Evolutionary conservation across 2,797 vertebrate genomes (phyloP).

Genomic region (Lepus oiostolus): DNA sequence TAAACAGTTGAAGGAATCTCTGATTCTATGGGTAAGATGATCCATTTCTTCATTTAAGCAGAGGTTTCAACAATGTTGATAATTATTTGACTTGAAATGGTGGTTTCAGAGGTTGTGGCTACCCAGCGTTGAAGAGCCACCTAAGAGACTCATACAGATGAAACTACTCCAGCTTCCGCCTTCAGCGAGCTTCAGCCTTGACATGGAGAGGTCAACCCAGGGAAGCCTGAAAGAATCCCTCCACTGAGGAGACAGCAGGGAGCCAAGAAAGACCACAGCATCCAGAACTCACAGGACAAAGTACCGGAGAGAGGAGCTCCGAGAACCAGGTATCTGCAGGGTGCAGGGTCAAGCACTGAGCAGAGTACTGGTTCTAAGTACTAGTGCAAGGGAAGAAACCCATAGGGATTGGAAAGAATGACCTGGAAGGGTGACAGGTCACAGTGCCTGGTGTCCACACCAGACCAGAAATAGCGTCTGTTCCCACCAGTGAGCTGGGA

Average conservation of each 20-base stretch:
- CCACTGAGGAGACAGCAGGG: not conserved
- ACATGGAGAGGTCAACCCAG: not conserved
- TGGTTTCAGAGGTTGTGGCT: not conserved
- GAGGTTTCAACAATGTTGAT: not conserved
- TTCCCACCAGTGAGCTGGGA: too few species aligned
- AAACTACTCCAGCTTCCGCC: not conserved
- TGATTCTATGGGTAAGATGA: not conserved
- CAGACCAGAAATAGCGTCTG: rapidly evolving
- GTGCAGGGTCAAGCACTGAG: not conserved
- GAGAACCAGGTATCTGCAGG: not conserved
- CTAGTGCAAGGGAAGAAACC: too few species aligned
- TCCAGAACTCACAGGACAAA: not conserved
- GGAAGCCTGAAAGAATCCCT: not conserved
- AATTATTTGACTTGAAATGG: conserved; percentile 3
- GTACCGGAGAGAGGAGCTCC: too few species aligned
- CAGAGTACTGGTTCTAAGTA: not conserved
- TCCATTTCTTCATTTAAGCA: conserved; percentile 15
- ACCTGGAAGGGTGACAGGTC: too few species aligned
- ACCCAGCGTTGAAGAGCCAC: not conserved
- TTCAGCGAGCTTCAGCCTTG: too few species aligned
- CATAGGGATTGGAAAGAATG: not conserved
- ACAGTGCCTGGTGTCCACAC: rapidly evolving
- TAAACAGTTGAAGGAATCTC: not conserved
- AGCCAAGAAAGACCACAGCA: not conserved
- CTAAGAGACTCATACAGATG: not conserved